Percentiles rank a stretch among this genome's conserved stretches.
These are phyloP conservation scores for Rousettus leschenaultii DNA, from an alignment of 2,113 vertebrate genomes.

Conservation along the genomic window DNA sequence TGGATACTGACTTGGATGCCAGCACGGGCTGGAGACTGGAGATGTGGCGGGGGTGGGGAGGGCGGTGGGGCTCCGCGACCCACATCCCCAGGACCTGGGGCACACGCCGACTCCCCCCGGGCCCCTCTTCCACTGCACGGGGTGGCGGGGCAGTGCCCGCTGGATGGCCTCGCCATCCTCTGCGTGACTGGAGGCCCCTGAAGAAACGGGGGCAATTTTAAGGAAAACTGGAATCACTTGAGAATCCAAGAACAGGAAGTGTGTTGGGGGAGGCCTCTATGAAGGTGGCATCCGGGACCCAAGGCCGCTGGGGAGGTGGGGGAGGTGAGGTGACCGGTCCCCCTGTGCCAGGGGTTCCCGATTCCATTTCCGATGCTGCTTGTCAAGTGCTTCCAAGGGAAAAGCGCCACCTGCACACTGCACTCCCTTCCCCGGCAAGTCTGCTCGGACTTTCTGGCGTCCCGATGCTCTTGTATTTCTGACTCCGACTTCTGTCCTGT, in stretches of 20 bases:
- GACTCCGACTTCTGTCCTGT: neutral
- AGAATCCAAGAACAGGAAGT: neutral
- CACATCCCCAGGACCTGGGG: neutral
- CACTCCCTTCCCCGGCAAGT: neutral
- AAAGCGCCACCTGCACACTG: fast-evolving
- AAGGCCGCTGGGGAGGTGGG: fast-evolving
- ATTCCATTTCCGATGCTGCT: neutral
- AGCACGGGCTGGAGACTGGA: no score
- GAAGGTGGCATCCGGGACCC: neutral
- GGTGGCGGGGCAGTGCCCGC: neutral
- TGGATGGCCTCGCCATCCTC: fast-evolving
- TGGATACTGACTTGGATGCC: neutral
- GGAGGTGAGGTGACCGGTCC: neutral
- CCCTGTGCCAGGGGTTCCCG: fast-evolving
- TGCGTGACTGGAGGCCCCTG: neutral
- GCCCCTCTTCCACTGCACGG: fast-evolving
- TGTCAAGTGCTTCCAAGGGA: neutral
- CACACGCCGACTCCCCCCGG: neutral
- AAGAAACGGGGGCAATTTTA: neutral
- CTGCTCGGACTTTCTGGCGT: neutral
- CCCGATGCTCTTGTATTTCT: fast-evolving
- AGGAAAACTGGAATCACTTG: neutral
- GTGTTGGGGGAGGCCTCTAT: neutral
- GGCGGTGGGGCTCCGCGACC: fast-evolving
- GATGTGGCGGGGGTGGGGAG: neutral